Evolutionary conservation across 2,888 invertebrate genomes (phyloP), one percentile per base, ranked within the genome.

Genomic region (Macroteleia sp.): DNA sequence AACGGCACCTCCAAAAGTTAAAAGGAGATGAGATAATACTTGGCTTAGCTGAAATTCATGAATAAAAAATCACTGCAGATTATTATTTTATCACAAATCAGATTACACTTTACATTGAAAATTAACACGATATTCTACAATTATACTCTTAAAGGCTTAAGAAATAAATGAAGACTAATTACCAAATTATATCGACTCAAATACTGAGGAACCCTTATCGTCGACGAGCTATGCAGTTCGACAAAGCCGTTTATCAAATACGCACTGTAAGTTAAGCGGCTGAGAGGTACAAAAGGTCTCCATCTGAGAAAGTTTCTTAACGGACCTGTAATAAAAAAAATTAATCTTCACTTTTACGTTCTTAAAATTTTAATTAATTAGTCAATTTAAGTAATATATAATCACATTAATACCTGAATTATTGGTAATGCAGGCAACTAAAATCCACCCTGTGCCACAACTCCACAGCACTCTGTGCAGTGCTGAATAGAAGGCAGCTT

Each of bases 231-330:
- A 89, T 95, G 94, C 70, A 95, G 88, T 87, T 95, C 95, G 0
- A 96, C 93, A 17, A 95, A 91, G 2, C 95, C 95, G 86, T 96
- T 95, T 25, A 95, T 93, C 54, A 96, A 92, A 88, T 95, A 96
- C 1, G 95, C 95, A 82, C 95, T 95, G 87, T 95, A 96, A 0
- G 95, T 95, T 66, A 96, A 90, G 82, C 95, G 92, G 77, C 95
- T 94, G 14, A 95, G 91, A 0, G 95, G 95, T 22, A 94, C 93
- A 81, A 95, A 93, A 48, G 93, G 92, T 85, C 93, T 93, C 94
- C 94, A 94, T 0, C 92, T 92, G 44, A 95, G 87, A 73, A 95
- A 90, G 81, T 91, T 93, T 22, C 92, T 92, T 0, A 95, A 83
- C 4, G 93, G 86, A 48, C 93, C 94, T 95, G 87, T 20, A 92